phyloP scores from a whole-genome alignment of 2,113 vertebrate species.

The Chaetodon trifascialis region DNA sequence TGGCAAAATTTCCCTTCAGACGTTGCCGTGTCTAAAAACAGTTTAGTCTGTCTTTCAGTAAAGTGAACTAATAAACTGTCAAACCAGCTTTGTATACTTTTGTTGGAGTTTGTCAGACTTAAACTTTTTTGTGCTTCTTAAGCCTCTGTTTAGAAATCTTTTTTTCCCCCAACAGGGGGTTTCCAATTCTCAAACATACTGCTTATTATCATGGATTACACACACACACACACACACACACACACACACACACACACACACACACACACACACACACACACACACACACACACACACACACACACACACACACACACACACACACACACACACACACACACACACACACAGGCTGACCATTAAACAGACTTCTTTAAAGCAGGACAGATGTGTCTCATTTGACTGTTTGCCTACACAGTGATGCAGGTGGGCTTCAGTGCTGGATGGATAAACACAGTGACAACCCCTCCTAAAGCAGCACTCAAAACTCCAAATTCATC shows the following conservation, averaged over 20 bases:
- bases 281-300: not conserved
- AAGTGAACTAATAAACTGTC: not conserved
- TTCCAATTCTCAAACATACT: not conserved
- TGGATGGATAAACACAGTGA: constrained; percentile 52
- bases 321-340: not conserved
- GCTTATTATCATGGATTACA: constrained; percentile 12
- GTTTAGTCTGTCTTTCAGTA: not conserved
- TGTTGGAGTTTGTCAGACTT: not conserved
- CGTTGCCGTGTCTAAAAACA: not conserved
- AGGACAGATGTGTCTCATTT: constrained; percentile 38
- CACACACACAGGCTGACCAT: not conserved
- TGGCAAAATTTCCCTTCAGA: not conserved
- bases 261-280: not conserved
- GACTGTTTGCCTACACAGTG: constrained; percentile 17
- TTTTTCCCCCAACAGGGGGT: not conserved
- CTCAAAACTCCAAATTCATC: constrained; percentile 22
- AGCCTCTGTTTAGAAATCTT: not conserved
- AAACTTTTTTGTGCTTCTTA: not conserved
- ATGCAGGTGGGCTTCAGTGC: constrained; percentile 44
- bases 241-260: not conserved
- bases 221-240: not conserved
- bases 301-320: not conserved
- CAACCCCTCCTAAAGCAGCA: constrained; percentile 34
- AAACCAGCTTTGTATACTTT: not conserved
- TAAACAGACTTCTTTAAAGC: not conserved